Percentiles rank a stretch among this genome's conserved stretches.
Evolutionary conservation across 2,113 vertebrate genomes (phyloP).

Genomic region (Penelope pileata): DNA sequence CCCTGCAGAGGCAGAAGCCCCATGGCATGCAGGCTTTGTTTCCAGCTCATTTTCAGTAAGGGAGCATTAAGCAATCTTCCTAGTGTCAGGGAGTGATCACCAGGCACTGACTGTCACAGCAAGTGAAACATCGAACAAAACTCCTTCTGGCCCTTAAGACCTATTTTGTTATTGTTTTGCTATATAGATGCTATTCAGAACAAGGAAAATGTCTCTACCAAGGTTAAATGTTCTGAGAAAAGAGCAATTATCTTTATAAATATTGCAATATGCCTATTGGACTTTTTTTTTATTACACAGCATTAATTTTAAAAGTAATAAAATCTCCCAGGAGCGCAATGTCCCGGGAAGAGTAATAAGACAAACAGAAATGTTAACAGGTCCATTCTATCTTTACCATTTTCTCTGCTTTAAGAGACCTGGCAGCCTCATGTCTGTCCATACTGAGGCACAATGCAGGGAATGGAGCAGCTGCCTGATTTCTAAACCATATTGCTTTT

Average conservation of each 20-base stretch:
- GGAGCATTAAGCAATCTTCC: not conserved
- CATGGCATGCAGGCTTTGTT: not conserved
- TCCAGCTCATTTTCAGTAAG: not conserved
- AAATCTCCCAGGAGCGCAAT: not conserved
- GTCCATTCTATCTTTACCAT: not conserved
- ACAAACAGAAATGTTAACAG: not conserved
- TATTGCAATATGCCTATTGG: not conserved
- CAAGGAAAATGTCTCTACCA: not conserved
- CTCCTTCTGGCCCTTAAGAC: not conserved
- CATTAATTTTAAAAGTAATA: slow-evolving; percentile 3
- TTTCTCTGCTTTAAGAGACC: not conserved
- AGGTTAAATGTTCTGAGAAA: not conserved
- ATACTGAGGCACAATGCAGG: not conserved
- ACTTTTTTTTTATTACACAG: not conserved
- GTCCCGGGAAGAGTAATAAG: not conserved
- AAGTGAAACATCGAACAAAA: not conserved
- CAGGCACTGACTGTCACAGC: not conserved
- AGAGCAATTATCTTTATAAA: not conserved
- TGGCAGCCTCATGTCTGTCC: not conserved
- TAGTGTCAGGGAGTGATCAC: not conserved
- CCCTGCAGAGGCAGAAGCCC: not conserved
- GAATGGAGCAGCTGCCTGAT: slow-evolving; percentile 10
- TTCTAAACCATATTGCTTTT: not conserved
- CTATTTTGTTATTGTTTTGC: not conserved
- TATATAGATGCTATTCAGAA: not conserved